Conservation (phyloP, 1,140 invertebrate species). For the Bombus difficillimus region DNA sequence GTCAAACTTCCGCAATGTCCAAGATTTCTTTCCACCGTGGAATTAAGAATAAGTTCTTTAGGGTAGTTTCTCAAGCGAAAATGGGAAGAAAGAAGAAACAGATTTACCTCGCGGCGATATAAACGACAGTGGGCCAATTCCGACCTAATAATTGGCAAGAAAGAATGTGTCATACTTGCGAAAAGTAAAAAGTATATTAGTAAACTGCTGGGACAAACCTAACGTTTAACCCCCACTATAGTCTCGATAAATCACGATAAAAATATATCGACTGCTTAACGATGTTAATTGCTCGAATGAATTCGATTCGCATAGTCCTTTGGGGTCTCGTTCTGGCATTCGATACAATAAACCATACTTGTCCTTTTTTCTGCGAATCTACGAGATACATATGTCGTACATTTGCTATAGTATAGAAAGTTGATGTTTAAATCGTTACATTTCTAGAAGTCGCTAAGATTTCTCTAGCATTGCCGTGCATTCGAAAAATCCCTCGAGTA, state of each 20-base stretch:
- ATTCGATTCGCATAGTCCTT: slow-evolving; percentile 56
- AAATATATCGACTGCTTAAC: slow-evolving; percentile 55
- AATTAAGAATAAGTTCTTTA: slow-evolving; percentile 27
- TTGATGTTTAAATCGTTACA: slow-evolving; percentile 75
- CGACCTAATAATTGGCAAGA: slow-evolving; percentile 69
- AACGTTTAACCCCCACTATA: slow-evolving; percentile 1
- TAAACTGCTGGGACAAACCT: slow-evolving; percentile 44
- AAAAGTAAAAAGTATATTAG: slow-evolving; percentile 52
- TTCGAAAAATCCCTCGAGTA: slow-evolving; percentile 43
- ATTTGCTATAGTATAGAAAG: slow-evolving; percentile 68
- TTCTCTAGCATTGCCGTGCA: slow-evolving; percentile 38
- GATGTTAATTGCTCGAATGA: slow-evolving; percentile 74
- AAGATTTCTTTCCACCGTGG: not conserved
- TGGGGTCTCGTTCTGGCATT: slow-evolving; percentile 55
- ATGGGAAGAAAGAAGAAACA: slow-evolving; percentile 62
- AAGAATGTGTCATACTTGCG: slow-evolving; percentile 66
- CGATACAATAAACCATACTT: slow-evolving; percentile 65
- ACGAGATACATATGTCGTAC: slow-evolving; percentile 18
- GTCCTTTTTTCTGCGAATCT: slow-evolving; percentile 50
- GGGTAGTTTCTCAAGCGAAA: slow-evolving; percentile 49
- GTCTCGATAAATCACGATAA: slow-evolving; percentile 62
- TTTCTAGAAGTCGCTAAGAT: slow-evolving; percentile 28
- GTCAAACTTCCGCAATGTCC: not conserved
- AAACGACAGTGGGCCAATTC: slow-evolving; percentile 27
- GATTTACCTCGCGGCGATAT: slow-evolving; percentile 44